These are phyloP conservation scores for Cnemophilus loriae DNA, from an alignment of 2,113 vertebrate genomes.

Conservation along the genomic window DNA sequence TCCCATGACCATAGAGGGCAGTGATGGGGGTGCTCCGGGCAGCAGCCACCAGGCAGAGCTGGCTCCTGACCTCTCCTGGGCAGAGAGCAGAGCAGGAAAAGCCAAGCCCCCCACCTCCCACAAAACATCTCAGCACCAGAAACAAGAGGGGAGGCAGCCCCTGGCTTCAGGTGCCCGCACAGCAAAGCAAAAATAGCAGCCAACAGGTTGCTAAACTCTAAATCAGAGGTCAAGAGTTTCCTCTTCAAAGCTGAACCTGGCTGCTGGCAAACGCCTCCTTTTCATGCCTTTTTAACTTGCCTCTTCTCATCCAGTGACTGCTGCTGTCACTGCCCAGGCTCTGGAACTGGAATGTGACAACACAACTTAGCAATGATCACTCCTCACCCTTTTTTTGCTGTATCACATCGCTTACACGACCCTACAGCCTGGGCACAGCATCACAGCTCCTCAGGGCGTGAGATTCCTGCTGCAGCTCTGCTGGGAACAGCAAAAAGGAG, in stretches of 20 bases:
- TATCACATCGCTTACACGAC: accelerated
- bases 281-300: neutral
- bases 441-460: accelerated
- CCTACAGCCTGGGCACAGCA: neutral
- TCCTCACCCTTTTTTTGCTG: neutral
- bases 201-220: neutral
- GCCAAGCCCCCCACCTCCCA: accelerated
- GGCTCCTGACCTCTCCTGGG: neutral
- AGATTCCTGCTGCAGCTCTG: neutral
- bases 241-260: neutral
- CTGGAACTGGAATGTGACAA: accelerated
- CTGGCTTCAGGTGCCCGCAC: neutral
- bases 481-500: neutral
- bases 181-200: neutral
- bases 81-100: neutral
- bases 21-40: accelerated
- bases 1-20: neutral
- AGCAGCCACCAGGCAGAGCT: neutral
- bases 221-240: neutral
- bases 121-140: accelerated
- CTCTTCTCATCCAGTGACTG: neutral
- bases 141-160: neutral
- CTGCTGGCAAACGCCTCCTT: neutral
- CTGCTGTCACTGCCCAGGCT: neutral
- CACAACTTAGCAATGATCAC: accelerated